A percentile compares a stretch with the other conserved stretches of the same genome.
These are phyloP conservation scores for Pholis gunnellus DNA, from an alignment of 2,113 vertebrate species.

Conservation along the genomic window DNA sequence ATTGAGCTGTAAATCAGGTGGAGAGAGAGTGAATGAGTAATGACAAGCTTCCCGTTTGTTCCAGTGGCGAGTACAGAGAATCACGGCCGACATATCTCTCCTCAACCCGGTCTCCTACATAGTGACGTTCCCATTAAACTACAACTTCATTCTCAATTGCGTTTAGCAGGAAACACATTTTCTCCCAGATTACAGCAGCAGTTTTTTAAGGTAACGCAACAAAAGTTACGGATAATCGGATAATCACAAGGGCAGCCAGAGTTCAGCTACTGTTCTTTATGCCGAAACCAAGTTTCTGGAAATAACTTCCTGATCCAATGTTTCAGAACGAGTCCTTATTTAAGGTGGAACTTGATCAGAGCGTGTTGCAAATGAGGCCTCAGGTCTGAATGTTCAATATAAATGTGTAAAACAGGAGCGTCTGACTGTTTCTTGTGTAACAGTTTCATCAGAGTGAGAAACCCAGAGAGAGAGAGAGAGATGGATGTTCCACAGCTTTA, in stretches of 20 bases:
- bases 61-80: neutral
- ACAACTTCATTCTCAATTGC: too few species aligned
- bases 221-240: too few species aligned
- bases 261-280: too few species aligned
- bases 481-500: conserved; percentile 36
- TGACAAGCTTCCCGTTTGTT: neutral
- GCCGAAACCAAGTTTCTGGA: neutral
- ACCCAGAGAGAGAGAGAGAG: conserved; percentile 15
- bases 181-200: too few species aligned
- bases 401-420: neutral
- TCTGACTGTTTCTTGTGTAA: conserved; percentile 27
- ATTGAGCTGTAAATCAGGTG: neutral
- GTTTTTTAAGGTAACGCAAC: too few species aligned
- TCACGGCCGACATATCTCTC: too few species aligned
- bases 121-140: too few species aligned
- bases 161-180: too few species aligned
- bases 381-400: neutral
- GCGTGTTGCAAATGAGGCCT: neutral
- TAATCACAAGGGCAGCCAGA: too few species aligned
- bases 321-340: neutral
- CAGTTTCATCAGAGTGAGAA: conserved; percentile 32
- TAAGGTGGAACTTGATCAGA: neutral
- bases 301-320: too few species aligned
- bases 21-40: neutral
- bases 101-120: too few species aligned